phyloP scores from a whole-genome alignment of 2,113 vertebrate genomes.

The Noturus placidus region DNA sequence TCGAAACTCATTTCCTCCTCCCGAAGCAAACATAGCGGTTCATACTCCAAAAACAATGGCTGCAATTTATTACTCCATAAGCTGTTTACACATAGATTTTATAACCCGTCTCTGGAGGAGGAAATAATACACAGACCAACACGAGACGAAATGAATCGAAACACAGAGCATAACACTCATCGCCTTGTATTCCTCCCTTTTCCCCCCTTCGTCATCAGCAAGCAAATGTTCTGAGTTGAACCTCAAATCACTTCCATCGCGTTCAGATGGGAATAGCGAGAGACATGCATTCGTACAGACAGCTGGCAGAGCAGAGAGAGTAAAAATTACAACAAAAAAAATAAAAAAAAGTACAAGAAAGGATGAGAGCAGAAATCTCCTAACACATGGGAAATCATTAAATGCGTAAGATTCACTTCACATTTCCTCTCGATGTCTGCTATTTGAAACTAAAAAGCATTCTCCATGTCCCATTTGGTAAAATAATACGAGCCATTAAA shows the following conservation, averaged over 20 bases:
- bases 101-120: conserved; percentile 16
- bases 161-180: background rate
- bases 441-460: conserved; percentile 4
- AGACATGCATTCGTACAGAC: background rate
- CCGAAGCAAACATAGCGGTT: conserved; percentile 14
- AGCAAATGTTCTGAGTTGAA: conserved; percentile 26
- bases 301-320: conserved; percentile 12
- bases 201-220: background rate
- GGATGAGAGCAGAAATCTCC: background rate
- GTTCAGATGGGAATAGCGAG: conserved; percentile 24
- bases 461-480: background rate
- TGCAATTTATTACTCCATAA: conserved; percentile 39
- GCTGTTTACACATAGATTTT: conserved; percentile 40
- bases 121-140: conserved; percentile 27
- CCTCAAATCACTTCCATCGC: background rate
- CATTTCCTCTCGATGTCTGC: background rate
- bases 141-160: conserved; percentile 11
- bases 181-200: conserved; percentile 2
- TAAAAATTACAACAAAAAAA: background rate
- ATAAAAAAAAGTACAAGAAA: conserved; percentile 12
- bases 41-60: conserved; percentile 32
- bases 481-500: conserved; percentile 14
- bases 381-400: conserved; percentile 28
- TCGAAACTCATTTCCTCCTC: conserved; percentile 29
- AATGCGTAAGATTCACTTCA: conserved; percentile 21